phyloP scores from a whole-genome alignment of 2,888 invertebrate species.

The Patella depressa region DNA sequence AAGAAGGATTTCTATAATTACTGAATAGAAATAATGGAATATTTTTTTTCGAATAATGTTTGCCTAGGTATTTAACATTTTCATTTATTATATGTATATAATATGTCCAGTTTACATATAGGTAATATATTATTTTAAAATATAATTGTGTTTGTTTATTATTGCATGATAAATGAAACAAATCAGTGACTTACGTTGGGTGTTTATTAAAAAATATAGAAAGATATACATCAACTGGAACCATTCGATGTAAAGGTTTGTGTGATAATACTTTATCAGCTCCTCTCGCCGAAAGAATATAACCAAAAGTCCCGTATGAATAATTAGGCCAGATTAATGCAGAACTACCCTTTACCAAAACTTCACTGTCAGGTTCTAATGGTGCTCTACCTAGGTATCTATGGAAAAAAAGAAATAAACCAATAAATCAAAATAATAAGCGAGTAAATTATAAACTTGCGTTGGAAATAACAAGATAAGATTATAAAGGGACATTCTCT shows the following conservation, averaged over 20 bases:
- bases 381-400: conserved; percentile 93
- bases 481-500: too few relatives aligned
- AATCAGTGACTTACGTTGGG: conserved; percentile 79
- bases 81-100: too few relatives aligned
- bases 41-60: too few relatives aligned
- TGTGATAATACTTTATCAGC: conserved; percentile 87
- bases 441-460: too few relatives aligned
- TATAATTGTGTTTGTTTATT: too few relatives aligned
- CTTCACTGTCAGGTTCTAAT: conserved; percentile 79
- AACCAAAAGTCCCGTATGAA: conserved; percentile 98
- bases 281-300: conserved; percentile 84
- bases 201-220: conserved; percentile 87
- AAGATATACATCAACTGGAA: conserved; percentile 97
- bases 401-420: conserved; percentile 14
- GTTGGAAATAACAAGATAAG: too few relatives aligned
- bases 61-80: too few relatives aligned
- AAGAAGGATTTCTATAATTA: too few relatives aligned
- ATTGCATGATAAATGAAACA: background rate
- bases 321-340: conserved; percentile 85
- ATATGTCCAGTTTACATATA: too few relatives aligned
- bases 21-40: too few relatives aligned
- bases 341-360: conserved; percentile 79
- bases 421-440: too few relatives aligned
- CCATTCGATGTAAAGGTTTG: conserved; percentile 84
- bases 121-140: too few relatives aligned